phyloP scores from a whole-genome alignment of 1,140 invertebrate genomes.

The Drosophila aff. region DNA sequence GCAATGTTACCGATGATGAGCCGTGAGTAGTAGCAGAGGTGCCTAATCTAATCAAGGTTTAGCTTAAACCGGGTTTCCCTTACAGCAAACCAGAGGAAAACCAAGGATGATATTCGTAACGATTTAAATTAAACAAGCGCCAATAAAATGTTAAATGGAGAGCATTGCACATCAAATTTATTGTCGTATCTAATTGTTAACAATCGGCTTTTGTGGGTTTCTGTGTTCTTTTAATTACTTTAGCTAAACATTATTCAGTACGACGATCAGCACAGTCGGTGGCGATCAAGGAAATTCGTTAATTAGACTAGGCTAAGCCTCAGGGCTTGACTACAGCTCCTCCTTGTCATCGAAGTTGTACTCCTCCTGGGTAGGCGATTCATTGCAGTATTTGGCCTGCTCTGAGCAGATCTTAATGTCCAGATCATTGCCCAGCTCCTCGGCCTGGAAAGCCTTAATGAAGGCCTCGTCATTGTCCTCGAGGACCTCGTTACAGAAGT shows the following conservation, averaged over 20 bases:
- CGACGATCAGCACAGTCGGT: conserved; percentile 29
- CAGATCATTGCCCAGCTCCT: conserved; percentile 78
- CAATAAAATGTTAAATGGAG: conserved; percentile 39
- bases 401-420: conserved; percentile 85
- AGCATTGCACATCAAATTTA: conserved; percentile 66
- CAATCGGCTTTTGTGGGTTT: conserved; percentile 17
- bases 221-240: conserved; percentile 8
- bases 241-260: conserved; percentile 48
- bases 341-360: conserved; percentile 80
- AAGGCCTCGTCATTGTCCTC: conserved; percentile 87
- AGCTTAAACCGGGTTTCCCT: not conserved
- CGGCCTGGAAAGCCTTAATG: conserved; percentile 85
- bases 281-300: conserved; percentile 68
- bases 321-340: conserved; percentile 60
- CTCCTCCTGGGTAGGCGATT: conserved; percentile 84
- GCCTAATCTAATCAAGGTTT: too few species aligned
- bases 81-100: conserved; percentile 18
- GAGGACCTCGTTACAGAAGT: conserved; percentile 88
- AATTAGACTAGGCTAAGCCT: conserved; percentile 24
- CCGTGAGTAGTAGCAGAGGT: conserved; percentile 26
- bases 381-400: conserved; percentile 84
- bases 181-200: conserved; percentile 56
- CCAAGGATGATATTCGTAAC: not conserved
- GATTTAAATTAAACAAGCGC: not conserved
- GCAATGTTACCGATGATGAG: conserved; percentile 20